phyloP scores from a whole-genome alignment of 2,113 vertebrate species.

The Proterorhinus semilunaris region DNA sequence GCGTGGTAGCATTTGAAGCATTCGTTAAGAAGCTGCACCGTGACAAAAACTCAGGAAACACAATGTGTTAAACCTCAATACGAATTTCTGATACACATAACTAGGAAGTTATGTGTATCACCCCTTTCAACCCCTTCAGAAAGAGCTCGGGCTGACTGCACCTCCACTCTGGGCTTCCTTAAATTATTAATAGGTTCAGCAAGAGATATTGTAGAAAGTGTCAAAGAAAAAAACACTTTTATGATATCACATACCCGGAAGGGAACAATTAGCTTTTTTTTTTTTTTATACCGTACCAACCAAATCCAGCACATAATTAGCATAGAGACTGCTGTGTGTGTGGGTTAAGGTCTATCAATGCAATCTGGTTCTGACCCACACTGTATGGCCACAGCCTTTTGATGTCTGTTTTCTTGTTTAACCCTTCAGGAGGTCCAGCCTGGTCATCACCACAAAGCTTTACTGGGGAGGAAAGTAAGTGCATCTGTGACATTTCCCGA shows the following conservation, averaged over 20 bases:
- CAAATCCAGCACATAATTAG: neutral
- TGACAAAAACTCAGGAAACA: neutral
- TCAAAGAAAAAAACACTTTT: constrained; percentile 24
- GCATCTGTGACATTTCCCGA: constrained; percentile 3
- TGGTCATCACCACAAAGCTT: constrained; percentile 97
- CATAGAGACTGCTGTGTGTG: neutral
- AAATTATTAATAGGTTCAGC: constrained; percentile 51
- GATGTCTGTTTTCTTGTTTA: constrained; percentile 41
- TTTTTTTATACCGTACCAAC: neutral
- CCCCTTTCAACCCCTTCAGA: constrained; percentile 1
- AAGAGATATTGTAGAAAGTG: constrained; percentile 16
- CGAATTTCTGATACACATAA: neutral
- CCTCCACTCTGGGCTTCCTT: constrained; percentile 23
- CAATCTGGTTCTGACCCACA: neutral
- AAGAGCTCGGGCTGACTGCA: constrained; percentile 17
- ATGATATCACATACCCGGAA: constrained; percentile 12
- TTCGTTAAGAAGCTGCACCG: neutral
- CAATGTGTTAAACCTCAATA: neutral
- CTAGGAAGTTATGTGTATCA: neutral
- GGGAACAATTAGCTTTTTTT: neutral
- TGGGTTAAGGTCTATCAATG: neutral
- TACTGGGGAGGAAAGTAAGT: constrained; percentile 99
- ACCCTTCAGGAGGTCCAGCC: constrained; percentile 87
- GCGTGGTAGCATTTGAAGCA: neutral
- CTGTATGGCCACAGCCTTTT: constrained; percentile 14